A percentile compares a stretch with the other conserved stretches of the same genome.
phyloP scores from a whole-genome alignment of 2,797 vertebrate genomes.

The Novumbra hubbsi region DNA sequence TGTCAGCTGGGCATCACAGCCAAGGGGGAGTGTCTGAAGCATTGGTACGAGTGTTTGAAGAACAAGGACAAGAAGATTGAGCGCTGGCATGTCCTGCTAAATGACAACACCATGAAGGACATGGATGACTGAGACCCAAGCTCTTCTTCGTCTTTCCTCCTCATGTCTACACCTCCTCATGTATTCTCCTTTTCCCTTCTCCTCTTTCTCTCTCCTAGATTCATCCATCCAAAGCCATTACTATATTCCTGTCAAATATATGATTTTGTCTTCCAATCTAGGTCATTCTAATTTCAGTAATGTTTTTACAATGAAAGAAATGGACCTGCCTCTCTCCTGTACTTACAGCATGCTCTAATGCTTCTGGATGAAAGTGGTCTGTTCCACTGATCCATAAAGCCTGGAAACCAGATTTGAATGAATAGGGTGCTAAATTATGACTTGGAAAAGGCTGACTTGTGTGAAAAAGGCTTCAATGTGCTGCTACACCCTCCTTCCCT shows the following conservation, averaged over 20 bases:
- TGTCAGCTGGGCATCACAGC: constrained; percentile 93
- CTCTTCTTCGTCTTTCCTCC: not conserved
- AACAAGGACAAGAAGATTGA: constrained; percentile 98
- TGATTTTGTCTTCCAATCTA: constrained; percentile 14
- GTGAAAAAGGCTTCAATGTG: not conserved
- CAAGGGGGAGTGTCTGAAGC: constrained; percentile 93
- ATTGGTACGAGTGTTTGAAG: constrained; percentile 97
- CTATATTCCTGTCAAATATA: constrained; percentile 27
- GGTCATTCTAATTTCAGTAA: not conserved
- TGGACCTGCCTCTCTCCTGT: not conserved
- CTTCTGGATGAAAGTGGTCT: not conserved
- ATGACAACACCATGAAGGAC: constrained; percentile 82
- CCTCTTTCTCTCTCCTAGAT: not conserved
- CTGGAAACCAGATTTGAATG: not conserved
- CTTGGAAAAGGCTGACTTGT: not conserved
- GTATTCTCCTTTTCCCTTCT: not conserved
- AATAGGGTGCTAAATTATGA: not conserved
- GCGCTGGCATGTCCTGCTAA: constrained; percentile 92
- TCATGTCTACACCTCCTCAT: not conserved
- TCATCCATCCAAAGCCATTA: not conserved
- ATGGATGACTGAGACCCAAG: constrained; percentile 71
- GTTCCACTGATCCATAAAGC: not conserved
- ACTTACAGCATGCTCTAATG: not conserved
- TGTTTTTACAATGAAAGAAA: not conserved
- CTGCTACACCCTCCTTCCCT: constrained; percentile 24